Evolutionary conservation across 2,113 vertebrate genomes (phyloP).

Genomic region (Onychorhynchus coronatus): DNA sequence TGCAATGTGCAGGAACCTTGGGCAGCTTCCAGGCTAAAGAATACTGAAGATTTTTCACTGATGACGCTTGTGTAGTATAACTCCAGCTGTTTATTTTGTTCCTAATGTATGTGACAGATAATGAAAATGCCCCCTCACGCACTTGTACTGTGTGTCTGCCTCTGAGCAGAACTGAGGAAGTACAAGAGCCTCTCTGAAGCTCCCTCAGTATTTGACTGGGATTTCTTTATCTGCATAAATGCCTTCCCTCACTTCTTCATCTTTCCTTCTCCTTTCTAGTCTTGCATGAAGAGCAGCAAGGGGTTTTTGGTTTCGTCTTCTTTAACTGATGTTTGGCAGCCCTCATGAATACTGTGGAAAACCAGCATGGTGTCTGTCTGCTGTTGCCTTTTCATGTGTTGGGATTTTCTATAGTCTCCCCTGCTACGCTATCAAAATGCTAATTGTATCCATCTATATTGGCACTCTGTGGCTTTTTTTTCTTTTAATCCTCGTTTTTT

Average conservation of each 20-base stretch:
- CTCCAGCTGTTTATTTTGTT: not conserved
- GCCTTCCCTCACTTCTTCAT: not conserved
- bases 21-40: not conserved
- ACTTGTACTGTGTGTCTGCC: not conserved
- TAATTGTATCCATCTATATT: not conserved
- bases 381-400: not conserved
- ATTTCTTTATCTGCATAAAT: not conserved
- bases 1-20: not conserved
- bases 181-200: not conserved
- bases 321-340: not conserved
- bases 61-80: not conserved
- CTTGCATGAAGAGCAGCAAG: not conserved
- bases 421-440: not conserved
- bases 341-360: not conserved
- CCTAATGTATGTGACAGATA: not conserved
- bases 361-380: not conserved
- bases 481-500: not conserved
- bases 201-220: not conserved
- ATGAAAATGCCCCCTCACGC: not conserved
- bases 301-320: not conserved
- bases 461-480: not conserved
- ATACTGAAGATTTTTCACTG: not conserved
- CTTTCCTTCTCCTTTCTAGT: not conserved
- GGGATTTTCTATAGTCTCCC: not conserved
- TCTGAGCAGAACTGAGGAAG: not conserved